Base-by-base conservation (phyloP, 2,888 invertebrate genomes). In the Cataglyphis albicans region DNA sequence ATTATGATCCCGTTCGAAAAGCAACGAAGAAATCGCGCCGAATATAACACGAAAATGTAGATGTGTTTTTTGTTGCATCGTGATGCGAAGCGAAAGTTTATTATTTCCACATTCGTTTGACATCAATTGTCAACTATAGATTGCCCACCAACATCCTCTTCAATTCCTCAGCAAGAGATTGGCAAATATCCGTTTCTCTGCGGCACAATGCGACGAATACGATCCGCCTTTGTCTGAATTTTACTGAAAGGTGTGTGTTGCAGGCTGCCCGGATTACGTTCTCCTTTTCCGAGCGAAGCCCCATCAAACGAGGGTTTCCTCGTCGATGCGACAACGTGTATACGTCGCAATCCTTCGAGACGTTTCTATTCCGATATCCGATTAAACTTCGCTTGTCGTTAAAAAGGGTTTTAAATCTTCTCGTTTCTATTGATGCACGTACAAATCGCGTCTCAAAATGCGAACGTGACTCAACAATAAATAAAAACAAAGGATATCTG, bases 301-400 rank as follows among this genome's bases (percentile, higher is more conserved):
- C 78, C 32, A 70, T 80, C 78, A 80, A 80, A 70, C 78, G 72
- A 61, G 59, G 32, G 68, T 70, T 80, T 35, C 65, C 65, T 63
- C 35, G 65, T 65, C 61, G 64, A 81, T 57, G 35, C 81, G 48
- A 55, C 55, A 74, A 55, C 64, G 63, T 81, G 64, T 63, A 72
- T 44, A 74, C 73, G 41, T 38, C 25, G 25, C 68, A 63, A 78
- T 57, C 73, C 74, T 83, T 59, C 35, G 44, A 80, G 80, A 85
- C 73, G 52, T 78, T 80, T 29, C 76, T 78, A 57, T 70, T 59
- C 55, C 84, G 78, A 80, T 88, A 86, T 84, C 84, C 88, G 86
- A 88, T 88, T 84, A 86, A 85, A 86, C 83, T 81, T 88, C 89
- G 48, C 65, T 83, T 78, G 87, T 82, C 87, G 88, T 89, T 89